These are phyloP conservation scores for Peromyscus eremicus DNA, from an alignment of 2,797 vertebrate genomes.

Conservation along the genomic window DNA sequence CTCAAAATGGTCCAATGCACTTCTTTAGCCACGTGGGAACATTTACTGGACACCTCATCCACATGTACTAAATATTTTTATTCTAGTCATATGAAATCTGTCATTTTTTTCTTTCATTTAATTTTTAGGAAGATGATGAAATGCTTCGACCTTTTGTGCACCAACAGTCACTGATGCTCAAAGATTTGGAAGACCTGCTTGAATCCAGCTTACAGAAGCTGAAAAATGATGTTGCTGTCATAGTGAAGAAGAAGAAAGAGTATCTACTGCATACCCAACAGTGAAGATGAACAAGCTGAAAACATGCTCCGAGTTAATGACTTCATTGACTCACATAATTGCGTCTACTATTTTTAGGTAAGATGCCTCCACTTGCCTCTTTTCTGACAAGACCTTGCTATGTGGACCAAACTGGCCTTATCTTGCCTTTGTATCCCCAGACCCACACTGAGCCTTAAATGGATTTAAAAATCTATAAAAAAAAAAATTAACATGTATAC, in stretches of 20 bases:
- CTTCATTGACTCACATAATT: not conserved
- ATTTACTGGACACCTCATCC: not conserved
- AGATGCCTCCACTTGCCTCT: not conserved
- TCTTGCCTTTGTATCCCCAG: not conserved
- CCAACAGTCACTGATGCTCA: constrained; percentile 90
- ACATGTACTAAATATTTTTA: not conserved
- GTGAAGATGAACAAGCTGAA: not conserved
- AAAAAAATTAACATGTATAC: not conserved
- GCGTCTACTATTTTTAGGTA: not conserved
- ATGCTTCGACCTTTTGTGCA: constrained; percentile 90
- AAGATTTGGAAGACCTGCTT: constrained; percentile 92
- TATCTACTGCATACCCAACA: constrained; percentile 62
- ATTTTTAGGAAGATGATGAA: constrained; percentile 92
- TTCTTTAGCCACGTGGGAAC: not conserved
- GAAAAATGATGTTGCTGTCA: constrained; percentile 93
- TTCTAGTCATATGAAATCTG: not conserved
- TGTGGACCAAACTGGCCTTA: not conserved
- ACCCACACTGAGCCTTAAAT: not conserved
- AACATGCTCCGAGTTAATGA: not conserved
- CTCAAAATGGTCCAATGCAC: not conserved
- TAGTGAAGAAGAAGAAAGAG: constrained; percentile 92
- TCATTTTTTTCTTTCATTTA: constrained; percentile 16
- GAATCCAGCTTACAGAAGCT: constrained; percentile 91
- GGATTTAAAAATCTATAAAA: not conserved
- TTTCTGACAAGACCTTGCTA: not conserved